Conservation (phyloP, 2,113 vertebrate genomes). For the Shinisaurus crocodilurus region DNA sequence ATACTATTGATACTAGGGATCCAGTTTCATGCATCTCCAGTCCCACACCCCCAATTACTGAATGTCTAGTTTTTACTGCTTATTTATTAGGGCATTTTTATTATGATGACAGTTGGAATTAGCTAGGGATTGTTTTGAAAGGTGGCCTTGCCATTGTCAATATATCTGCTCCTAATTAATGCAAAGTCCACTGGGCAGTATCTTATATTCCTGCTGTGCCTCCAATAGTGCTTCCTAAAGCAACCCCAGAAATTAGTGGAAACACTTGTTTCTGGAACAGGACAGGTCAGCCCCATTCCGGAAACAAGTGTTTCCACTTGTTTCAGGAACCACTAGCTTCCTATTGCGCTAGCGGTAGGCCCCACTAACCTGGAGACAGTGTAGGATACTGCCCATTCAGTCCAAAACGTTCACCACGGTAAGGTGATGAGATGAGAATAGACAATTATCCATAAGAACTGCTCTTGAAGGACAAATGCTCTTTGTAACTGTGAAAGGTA, state of each 20-base stretch:
- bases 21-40: background rate
- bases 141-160: background rate
- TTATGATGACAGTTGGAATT: background rate
- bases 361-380: no score
- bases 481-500: background rate
- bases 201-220: no score
- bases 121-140: background rate
- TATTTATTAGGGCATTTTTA: conserved; percentile 13
- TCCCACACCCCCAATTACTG: background rate
- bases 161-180: background rate
- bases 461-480: background rate
- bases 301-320: no score
- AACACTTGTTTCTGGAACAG: no score
- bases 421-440: background rate
- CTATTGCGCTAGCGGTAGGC: no score
- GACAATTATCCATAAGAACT: background rate
- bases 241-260: no score
- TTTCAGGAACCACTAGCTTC: no score
- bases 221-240: no score
- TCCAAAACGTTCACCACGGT: background rate
- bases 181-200: background rate
- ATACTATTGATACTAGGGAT: background rate
- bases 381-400: no score
- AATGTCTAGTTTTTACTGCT: background rate
- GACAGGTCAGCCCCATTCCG: background rate